These are phyloP conservation scores for Margarornis squamiger DNA, from an alignment of 2,797 vertebrate species.

Conservation along the genomic window DNA sequence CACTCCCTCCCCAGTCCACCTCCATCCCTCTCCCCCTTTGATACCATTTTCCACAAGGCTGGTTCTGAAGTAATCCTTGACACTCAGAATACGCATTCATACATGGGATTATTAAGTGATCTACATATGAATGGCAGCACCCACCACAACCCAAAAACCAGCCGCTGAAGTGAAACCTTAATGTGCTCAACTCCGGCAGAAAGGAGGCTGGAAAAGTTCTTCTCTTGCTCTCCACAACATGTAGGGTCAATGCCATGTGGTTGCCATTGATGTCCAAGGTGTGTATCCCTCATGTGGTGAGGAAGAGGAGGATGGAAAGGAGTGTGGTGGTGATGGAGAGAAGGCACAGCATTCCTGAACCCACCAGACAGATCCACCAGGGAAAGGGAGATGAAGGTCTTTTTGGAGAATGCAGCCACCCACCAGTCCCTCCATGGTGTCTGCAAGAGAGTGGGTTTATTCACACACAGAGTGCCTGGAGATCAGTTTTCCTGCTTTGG, in stretches of 20 bases:
- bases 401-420: not conserved
- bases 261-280: not conserved
- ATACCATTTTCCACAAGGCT: not conserved
- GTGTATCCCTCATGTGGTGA: too few species aligned
- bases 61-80: not conserved
- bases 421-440: fast-evolving
- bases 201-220: not conserved
- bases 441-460: not conserved
- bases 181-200: not conserved
- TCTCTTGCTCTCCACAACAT: not conserved
- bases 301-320: not conserved
- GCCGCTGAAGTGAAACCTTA: not conserved
- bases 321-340: not conserved
- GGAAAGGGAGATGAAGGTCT: not conserved
- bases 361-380: not conserved
- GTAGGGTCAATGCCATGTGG: not conserved
- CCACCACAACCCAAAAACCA: not conserved
- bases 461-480: not conserved
- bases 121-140: not conserved
- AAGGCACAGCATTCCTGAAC: not conserved
- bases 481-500: not conserved
- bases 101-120: not conserved
- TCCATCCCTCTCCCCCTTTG: not conserved
- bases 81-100: not conserved
- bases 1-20: not conserved